Base-by-base conservation (phyloP, 2,797 vertebrate genomes). In the Phyllotis vaccarum region DNA sequence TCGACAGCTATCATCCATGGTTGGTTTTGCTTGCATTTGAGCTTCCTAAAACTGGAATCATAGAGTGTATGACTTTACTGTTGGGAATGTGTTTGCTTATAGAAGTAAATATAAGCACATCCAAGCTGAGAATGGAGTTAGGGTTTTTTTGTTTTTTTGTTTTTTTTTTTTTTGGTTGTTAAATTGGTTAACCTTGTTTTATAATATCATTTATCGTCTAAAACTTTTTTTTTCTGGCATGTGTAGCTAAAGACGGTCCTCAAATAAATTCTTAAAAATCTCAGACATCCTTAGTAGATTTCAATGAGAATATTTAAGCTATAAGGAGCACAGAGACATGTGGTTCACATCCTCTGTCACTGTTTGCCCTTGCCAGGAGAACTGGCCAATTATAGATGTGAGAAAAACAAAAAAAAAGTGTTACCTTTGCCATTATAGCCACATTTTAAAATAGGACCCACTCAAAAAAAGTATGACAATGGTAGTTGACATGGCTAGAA, bases 61-160 rank as follows among this genome's bases (percentile, higher is more conserved):
- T 9, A 62, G 1, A 54, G 19, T 76, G 40, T 56, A 2, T 8
- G 78, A 58, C 58, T 40, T 86, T 46, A 29, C 17, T 76, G 17
- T 52, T 66, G 70, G 24, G n/a, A 40, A 91, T 64, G 80, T 22
- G 91, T 75, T 81, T 34, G 79, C 60, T 97, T 91, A 80, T 72
- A 80, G 92, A 96, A 64, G 2, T 68, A 56, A 94, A 92, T 93
- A 40, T 72, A 56, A 91, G 3, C 46, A 37, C 46, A 86, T 81
- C 21, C 12, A 76, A 85, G 9, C 24, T 43, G 75, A 16, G 19
- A 7, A 9, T 75, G 10, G 8, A 5, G 43, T 88, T 78, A 46
- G 22, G 29, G n/a, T n/a, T n/a, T n/a, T n/a, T n/a, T n/a, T n/a
- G n/a, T n/a, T n/a, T n/a, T n/a, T n/a, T 34, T 62, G 19, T 43